phyloP scores from a whole-genome alignment of 53 echinoderm and acorn worm genomes.

The Mesocentrotus franciscanus region DNA sequence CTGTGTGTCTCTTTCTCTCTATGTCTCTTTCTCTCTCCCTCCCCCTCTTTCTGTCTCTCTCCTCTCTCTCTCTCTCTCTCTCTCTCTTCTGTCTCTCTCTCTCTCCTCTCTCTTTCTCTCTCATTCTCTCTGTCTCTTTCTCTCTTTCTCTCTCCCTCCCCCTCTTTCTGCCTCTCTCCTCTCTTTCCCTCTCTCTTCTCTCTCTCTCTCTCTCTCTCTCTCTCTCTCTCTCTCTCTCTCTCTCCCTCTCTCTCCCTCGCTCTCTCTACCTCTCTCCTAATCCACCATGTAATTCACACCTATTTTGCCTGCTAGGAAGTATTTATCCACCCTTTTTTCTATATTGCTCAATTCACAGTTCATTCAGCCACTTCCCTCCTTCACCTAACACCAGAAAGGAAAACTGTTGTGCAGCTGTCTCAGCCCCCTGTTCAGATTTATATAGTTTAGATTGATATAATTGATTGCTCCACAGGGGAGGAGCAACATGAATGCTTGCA shows the following conservation, averaged over 20 bases:
- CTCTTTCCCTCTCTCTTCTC: neutral
- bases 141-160: too few relatives aligned
- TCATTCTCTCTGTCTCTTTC: neutral
- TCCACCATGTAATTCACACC: neutral
- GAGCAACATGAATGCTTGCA: slow-evolving; percentile 40
- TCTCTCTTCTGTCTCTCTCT: neutral
- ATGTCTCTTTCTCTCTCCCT: neutral
- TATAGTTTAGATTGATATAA: slow-evolving; percentile 5
- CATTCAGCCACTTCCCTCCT: neutral
- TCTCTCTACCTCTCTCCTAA: neutral
- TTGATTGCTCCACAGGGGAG: slow-evolving; percentile 43
- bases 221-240: neutral
- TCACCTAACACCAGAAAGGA: neutral
- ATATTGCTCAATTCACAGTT: slow-evolving; percentile 4
- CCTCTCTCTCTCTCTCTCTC: too few relatives aligned
- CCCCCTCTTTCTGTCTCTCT: neutral
- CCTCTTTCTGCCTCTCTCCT: neutral
- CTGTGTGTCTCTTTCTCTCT: neutral
- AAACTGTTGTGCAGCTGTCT: slow-evolving; percentile 20
- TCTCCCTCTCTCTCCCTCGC: neutral
- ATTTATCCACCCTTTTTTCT: neutral
- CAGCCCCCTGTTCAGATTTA: slow-evolving; percentile 35
- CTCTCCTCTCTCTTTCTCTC: neutral
- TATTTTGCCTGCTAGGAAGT: neutral
- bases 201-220: neutral